Percentiles rank a stretch among this genome's conserved stretches.
Evolutionary conservation across 2,888 invertebrate species (phyloP).

Genomic region (Tuberolachnus salignus): DNA sequence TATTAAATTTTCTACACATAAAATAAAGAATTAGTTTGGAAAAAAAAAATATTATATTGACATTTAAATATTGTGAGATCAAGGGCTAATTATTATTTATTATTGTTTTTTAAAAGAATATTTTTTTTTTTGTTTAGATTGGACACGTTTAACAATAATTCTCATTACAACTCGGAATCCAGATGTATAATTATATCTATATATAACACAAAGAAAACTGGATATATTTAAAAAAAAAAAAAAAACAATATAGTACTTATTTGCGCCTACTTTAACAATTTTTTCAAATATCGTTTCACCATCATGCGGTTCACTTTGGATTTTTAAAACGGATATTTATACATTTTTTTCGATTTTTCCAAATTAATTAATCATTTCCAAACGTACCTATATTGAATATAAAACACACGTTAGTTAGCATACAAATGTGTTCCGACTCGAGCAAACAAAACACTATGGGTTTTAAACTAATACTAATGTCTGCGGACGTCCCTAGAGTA

Average conservation of each 20-base stretch:
- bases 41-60: background rate
- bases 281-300: constrained; percentile 39
- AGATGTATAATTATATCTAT: background rate
- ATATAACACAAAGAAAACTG: background rate
- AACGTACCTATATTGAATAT: constrained; percentile 33
- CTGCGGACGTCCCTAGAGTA: background rate
- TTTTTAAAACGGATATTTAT: background rate
- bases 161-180: background rate
- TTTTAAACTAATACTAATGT: constrained; percentile 13
- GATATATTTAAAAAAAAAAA: constrained; percentile 11
- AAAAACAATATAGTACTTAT: constrained; percentile 8
- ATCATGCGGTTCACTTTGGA: constrained; percentile 1
- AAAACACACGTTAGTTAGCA: constrained; percentile 14
- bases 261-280: constrained; percentile 38
- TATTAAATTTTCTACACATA: constrained; percentile 43
- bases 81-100: background rate
- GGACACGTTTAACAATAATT: constrained; percentile 3
- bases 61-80: background rate
- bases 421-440: background rate
- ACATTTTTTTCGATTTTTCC: background rate
- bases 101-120: background rate
- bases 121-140: background rate
- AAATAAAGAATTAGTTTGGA: constrained; percentile 43
- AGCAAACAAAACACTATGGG: background rate
- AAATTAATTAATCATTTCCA: constrained; percentile 14